A percentile compares a stretch with the other conserved stretches of the same genome.
phyloP scores from a whole-genome alignment of 1,140 invertebrate species.

The Caerostris darwini region DNA sequence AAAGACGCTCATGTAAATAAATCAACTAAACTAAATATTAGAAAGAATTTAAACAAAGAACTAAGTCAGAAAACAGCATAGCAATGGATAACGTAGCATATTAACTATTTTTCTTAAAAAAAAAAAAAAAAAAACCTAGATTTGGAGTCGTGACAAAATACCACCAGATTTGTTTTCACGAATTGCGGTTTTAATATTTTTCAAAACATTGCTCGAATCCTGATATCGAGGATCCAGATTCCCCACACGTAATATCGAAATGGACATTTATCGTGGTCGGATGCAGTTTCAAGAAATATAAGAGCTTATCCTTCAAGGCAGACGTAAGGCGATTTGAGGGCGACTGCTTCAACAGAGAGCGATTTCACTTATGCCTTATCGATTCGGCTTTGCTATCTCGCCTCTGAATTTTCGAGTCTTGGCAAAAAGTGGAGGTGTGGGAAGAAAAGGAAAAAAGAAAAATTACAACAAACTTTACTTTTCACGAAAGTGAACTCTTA shows the following conservation, averaged over 20 bases:
- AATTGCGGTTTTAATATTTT: constrained; percentile 4
- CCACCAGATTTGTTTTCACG: not conserved
- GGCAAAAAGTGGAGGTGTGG: not conserved
- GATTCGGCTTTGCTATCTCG: constrained; percentile 6
- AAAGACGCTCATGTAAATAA: no score
- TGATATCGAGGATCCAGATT: not conserved
- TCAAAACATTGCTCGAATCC: not conserved
- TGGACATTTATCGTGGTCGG: constrained; percentile 19
- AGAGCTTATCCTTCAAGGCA: not conserved
- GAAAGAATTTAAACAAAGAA: no score
- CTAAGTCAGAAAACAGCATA: not conserved
- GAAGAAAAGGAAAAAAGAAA: not conserved
- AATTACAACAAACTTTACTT: constrained; percentile 33
- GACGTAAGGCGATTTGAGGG: constrained; percentile 7
- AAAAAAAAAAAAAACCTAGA: not conserved
- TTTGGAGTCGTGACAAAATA: not conserved
- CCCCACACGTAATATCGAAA: not conserved
- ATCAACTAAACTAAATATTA: no score
- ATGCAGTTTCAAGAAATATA: not conserved
- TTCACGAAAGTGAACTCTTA: not conserved
- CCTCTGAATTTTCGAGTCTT: not conserved
- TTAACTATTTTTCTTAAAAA: not conserved
- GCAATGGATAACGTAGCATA: not conserved
- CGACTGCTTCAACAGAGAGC: not conserved
- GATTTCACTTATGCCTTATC: constrained; percentile 18